Base-by-base conservation (phyloP, 37 sponge, comb jelly and placozoan genomes). In the Chondrosia reniformis region DNA sequence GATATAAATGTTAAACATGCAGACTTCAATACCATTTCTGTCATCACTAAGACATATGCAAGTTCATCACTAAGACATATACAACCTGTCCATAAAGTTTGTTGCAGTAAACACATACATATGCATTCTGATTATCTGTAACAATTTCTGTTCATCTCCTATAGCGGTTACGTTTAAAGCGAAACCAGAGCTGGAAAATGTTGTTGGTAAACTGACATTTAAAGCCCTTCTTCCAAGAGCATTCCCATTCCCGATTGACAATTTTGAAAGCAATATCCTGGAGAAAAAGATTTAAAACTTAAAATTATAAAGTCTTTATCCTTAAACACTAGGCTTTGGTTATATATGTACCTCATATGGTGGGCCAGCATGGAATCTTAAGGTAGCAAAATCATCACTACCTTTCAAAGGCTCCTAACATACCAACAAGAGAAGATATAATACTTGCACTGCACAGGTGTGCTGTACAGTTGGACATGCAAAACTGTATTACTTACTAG, bases 191-290 rank as follows among this genome's bases (percentile, higher is more conserved):
- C 82, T 98, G 99, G 33, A 98, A 84, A 13, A 98, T 95, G 76
- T 93, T 93, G 75, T 95, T 88, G 80, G 71, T 88, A 76, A 91
- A 98, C 85, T 98, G 99, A 79, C 94, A 85, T 55, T 79, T 77
- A 78, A 98, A 98, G 32, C 99, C 96, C 52, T 93, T 84, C 75
- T 90, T 88, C 80, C 87, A 91, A 1, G 92, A 91, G 67, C 85
- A 98, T 66, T 98, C 99, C 99, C 99, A 98, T 83, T 98, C 99
- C 24, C 95, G 64, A 77, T 95, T 95, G 57, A 98, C 96, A 33
- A 98, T 88, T 85, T 91, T 88, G 78, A 96, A 96, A 19, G 88
- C 96, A 55, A 95, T 95, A 75, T 95, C 96, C 93, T 93, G 38
- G 39, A 2, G 37, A 2, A 28, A 66, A 15, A 72, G 74, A 37